Conservation (phyloP, 2,113 vertebrate genomes). For the Steatornis caripensis region DNA sequence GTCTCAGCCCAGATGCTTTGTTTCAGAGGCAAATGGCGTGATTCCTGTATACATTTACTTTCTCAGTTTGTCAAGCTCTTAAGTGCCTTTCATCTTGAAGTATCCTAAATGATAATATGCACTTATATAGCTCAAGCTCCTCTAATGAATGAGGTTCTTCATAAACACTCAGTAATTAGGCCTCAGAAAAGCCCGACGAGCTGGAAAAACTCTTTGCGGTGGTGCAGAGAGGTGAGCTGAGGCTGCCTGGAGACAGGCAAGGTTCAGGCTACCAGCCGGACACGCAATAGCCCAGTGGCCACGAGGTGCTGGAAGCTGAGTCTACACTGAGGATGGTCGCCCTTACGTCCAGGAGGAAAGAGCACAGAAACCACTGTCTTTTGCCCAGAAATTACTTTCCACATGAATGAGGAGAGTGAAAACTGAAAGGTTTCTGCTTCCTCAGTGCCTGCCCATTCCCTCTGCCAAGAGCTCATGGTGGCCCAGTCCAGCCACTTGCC, state of each 20-base stretch:
- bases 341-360: background rate
- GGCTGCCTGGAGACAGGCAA: background rate
- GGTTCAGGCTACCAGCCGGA: background rate
- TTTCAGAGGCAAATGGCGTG: background rate
- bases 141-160: conserved; percentile 54
- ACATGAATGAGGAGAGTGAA: background rate
- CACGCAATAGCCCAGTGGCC: background rate
- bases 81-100: conserved; percentile 65
- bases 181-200: background rate
- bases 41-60: conserved; percentile 38
- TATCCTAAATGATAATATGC: conserved; percentile 50
- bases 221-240: background rate
- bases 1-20: conserved; percentile 29
- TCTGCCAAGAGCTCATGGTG: background rate
- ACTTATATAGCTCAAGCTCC: conserved; percentile 47
- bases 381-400: background rate
- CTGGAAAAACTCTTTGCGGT: background rate
- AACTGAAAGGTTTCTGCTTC: background rate
- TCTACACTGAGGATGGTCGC: fast-evolving
- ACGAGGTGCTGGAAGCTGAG: fast-evolving
- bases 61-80: conserved; percentile 58
- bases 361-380: background rate
- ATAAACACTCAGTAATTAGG: conserved; percentile 46
- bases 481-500: background rate
- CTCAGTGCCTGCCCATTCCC: background rate